Evolutionary conservation across 2,113 vertebrate species (phyloP).

Genomic region (Nerophis ophidion): DNA sequence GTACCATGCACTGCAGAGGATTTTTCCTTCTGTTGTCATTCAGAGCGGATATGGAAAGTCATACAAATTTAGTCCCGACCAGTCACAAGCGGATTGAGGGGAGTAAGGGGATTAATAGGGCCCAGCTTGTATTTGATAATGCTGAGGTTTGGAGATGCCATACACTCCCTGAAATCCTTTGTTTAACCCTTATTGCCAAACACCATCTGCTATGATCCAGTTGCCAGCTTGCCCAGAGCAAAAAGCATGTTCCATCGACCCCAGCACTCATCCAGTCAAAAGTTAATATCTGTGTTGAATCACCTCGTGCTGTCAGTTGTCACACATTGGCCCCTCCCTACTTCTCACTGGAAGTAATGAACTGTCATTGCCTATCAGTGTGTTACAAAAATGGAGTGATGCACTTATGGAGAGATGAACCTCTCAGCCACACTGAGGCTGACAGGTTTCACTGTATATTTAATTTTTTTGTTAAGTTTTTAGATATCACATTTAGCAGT

Average conservation of each 20-base stretch:
- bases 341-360: constrained; percentile 38
- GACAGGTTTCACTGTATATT: constrained; percentile 20
- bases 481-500: background rate
- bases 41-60: constrained; percentile 18
- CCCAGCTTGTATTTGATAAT: constrained; percentile 42
- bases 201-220: constrained; percentile 51
- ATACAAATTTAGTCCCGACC: constrained; percentile 25
- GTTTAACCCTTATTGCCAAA: constrained; percentile 46
- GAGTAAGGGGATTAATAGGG: constrained; percentile 41
- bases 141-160: constrained; percentile 35
- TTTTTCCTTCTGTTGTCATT: constrained; percentile 14
- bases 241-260: constrained; percentile 34
- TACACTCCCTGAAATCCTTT: constrained; percentile 48
- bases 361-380: constrained; percentile 34
- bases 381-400: constrained; percentile 29
- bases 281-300: constrained; percentile 20
- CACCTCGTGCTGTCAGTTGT: constrained; percentile 12
- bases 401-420: constrained; percentile 26
- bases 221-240: constrained; percentile 46
- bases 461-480: background rate
- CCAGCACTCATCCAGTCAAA: constrained; percentile 14
- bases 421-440: background rate
- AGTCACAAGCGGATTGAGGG: constrained; percentile 11
- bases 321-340: constrained; percentile 22
- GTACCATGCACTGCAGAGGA: constrained; percentile 4